Base-by-base conservation (phyloP, 2,797 vertebrate genomes). In the Galago senegalensis region DNA sequence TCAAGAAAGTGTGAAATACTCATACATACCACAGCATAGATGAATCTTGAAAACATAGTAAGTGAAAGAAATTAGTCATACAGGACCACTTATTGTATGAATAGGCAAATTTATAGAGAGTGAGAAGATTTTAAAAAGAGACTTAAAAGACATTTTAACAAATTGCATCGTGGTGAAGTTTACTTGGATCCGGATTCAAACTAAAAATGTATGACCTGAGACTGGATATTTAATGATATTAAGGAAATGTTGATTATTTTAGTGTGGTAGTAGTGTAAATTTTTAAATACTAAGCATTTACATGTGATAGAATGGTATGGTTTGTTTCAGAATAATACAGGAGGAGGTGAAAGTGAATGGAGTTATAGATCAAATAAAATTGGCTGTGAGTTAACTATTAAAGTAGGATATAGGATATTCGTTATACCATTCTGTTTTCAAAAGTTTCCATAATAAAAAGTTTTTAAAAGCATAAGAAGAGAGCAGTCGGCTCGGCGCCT, bases 161-260 rank as follows among this genome's bases (percentile, higher is more conserved):
- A 43, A 86, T 89, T 69, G 37, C 23, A 76, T 0, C 69, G 14
- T 86, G 3, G 3, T 75, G 56, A 40, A 61, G 14, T 70, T 67
- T 40, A 53, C 75, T 84, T 73, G 31, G 29, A 20, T 75, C 27
- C 43, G 16, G 37, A 37, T 87, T 93, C 53, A 87, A 87, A 91
- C 81, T 80, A 81, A 72, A 77, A 31, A 82, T 82, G 72, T 56
- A 40, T 34, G 43, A n/a, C 9, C 5, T 37, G 2, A 61, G 1
- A 73, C 20, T 75, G 4, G n/a, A 34, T 72, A 72, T 65, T 87
- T 87, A 21, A 63, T 72, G 13, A 87, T 46, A 70, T 83, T 89
- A 79, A 91, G 43, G 53, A 53, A 87, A 27, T 91, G 34, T 31
- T 75, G 31, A n/a, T 93, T 89, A 69, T 75, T 89, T 84, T 79